A percentile compares a stretch with the other conserved stretches of the same genome.
Evolutionary conservation across 2,113 vertebrate species (phyloP).

Genomic region (Chlamydotis undulata): DNA sequence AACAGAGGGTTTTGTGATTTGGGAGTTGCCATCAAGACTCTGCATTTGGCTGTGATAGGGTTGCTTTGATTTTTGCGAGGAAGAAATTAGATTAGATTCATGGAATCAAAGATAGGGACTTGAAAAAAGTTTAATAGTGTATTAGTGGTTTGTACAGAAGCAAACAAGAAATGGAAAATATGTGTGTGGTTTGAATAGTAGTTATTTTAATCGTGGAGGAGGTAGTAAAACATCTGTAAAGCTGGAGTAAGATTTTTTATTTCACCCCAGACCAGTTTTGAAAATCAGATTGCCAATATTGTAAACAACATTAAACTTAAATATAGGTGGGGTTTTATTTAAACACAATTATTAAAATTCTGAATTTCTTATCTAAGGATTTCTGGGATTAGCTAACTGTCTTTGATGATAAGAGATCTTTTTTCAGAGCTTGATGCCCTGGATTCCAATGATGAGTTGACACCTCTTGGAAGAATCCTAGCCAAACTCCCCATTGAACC

Average conservation of each 20-base stretch:
- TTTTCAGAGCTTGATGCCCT: slow-evolving; percentile 90
- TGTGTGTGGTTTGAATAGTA: background rate
- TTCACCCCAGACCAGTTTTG: background rate
- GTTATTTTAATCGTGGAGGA: background rate
- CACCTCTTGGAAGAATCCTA: slow-evolving; percentile 91
- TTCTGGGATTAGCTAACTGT: background rate
- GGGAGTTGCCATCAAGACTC: background rate
- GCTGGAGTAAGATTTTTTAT: background rate
- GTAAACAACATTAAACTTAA: background rate
- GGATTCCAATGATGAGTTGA: slow-evolving; percentile 91
- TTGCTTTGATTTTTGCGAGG: background rate
- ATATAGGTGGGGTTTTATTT: background rate
- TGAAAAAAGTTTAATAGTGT: background rate
- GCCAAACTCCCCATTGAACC: slow-evolving; percentile 94
- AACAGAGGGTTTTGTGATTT: background rate
- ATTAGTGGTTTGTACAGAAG: background rate
- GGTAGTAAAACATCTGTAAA: background rate
- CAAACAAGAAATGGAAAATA: background rate
- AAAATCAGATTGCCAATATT: background rate
- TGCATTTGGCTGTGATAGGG: background rate
- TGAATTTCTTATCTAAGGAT: background rate
- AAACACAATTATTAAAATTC: background rate
- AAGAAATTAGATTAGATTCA: background rate
- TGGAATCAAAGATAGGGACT: background rate
- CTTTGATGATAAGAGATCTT: slow-evolving; percentile 22